Evolutionary conservation across 1,140 invertebrate species (phyloP), one percentile per base, ranked within the genome.

Genomic region (Oreohelix idahoensis): DNA sequence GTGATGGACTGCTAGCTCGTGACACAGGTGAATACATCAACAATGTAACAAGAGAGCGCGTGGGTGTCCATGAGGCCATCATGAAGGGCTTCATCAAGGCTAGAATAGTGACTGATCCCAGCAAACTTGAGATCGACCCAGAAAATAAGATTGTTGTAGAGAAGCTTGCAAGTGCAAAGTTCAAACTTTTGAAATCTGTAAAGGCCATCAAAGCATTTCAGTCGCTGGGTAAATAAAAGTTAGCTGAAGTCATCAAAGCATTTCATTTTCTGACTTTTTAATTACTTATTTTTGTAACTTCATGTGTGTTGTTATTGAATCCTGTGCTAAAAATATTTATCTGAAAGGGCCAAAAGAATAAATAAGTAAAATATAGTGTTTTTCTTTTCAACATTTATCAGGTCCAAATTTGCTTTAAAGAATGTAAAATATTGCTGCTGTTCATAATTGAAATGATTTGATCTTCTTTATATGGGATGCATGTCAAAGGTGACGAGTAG

Each of bases 61-160:
- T 92, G 42, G 88, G 86, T 17, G 88, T 92, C 17, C 89, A 88
- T 17, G 91, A 92, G 23, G 92, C 92, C 75, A 92, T 92, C 58
- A 91, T 91, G 88, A 88, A 86, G 39, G 92, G 92, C 10, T 91
- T 91, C 84, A 90, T 92, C 71, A 92, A 92, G 85, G 92, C 89
- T 1, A 87, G 88, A 75, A 84, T 92, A 10, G 84, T 92, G 10
- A 88, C 87, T 8, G 89, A 92, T 83, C 87, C 89, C 20, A 89
- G 86, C 20, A 88, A 88, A 32, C 70, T 92, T 26, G 89, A 92
- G 75, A 89, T 92, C 69, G 88, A 91, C 79, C 90, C 91, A 15
- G 85, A 88, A 70, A 92, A 92, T 86, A 87, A 88, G 71, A 90
- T 92, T 58, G 88, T 92, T 23, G 86, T 92, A 23, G 88, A 91